Evolutionary conservation across 2,113 vertebrate genomes (phyloP).

Genomic region (Syngnathus typhle): DNA sequence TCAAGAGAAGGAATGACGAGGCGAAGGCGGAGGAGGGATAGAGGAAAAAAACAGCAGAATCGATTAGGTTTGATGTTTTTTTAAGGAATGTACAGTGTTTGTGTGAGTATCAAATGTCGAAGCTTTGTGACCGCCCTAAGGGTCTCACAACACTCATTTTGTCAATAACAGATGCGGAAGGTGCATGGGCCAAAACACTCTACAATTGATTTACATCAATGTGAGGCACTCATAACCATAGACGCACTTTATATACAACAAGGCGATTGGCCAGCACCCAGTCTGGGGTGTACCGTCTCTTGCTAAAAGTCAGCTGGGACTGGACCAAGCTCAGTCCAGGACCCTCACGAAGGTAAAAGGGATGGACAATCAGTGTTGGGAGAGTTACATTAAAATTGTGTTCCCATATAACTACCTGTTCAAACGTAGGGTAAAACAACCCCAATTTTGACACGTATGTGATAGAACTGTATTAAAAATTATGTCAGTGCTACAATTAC

Average conservation of each 20-base stretch:
- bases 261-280: not conserved
- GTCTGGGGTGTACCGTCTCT: too few species aligned
- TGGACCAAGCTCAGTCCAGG: too few species aligned
- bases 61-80: slow-evolving; percentile 28
- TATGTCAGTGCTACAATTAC: too few species aligned
- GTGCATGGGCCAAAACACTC: not conserved
- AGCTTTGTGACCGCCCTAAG: not conserved
- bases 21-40: slow-evolving; percentile 2
- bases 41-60: slow-evolving; percentile 29
- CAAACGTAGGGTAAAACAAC: too few species aligned
- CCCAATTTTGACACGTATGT: too few species aligned
- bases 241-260: not conserved
- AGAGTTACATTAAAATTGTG: too few species aligned
- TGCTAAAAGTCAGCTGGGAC: too few species aligned
- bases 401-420: too few species aligned
- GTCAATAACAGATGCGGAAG: not conserved
- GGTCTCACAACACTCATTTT: not conserved
- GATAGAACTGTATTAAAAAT: too few species aligned
- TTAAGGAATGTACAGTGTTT: not conserved
- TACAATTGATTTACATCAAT: not conserved
- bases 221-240: not conserved
- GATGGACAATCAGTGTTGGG: too few species aligned
- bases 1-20: slow-evolving; percentile 11
- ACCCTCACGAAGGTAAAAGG: too few species aligned
- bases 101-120: not conserved